phyloP scores from a whole-genome alignment of 92 coral and sea anemone species.

The Paramuricea clavata region DNA sequence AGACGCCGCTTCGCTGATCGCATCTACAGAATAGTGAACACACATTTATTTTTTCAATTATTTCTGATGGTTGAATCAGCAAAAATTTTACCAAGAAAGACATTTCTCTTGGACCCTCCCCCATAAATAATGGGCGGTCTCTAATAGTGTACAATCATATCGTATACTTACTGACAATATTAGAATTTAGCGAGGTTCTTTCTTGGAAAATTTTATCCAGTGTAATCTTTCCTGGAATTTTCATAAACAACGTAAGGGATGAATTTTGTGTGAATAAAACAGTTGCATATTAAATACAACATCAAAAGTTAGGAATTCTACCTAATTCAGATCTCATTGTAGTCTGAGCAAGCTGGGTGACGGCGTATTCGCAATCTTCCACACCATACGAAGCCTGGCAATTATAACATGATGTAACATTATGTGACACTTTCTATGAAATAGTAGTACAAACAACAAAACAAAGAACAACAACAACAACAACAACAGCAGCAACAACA shows the following conservation, averaged over 20 bases:
- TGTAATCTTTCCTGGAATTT: slow-evolving; percentile 84
- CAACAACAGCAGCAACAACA: too few relatives aligned
- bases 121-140: too few relatives aligned
- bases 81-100: too few relatives aligned
- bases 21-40: slow-evolving; percentile 61
- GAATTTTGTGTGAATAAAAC: not conserved
- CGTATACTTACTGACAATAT: slow-evolving; percentile 84
- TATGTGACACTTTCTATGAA: too few relatives aligned
- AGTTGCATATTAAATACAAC: too few relatives aligned
- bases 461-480: too few relatives aligned
- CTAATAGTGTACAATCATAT: not conserved
- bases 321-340: slow-evolving; percentile 99
- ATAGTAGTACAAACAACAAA: too few relatives aligned
- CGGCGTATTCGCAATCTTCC: slow-evolving; percentile 98
- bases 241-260: not conserved
- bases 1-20: slow-evolving; percentile 92
- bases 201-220: slow-evolving; percentile 95
- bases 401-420: not conserved
- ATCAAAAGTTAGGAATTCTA: slow-evolving; percentile 33
- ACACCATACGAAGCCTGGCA: slow-evolving; percentile 96
- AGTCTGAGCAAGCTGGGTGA: slow-evolving; percentile 95
- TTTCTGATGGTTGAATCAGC: too few relatives aligned
- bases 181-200: slow-evolving; percentile 87
- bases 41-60: not conserved
- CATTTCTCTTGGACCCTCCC: too few relatives aligned